These are phyloP conservation scores for Desmophyllum pertusum DNA, from an alignment of 92 coral and sea anemone genomes.

Conservation along the genomic window DNA sequence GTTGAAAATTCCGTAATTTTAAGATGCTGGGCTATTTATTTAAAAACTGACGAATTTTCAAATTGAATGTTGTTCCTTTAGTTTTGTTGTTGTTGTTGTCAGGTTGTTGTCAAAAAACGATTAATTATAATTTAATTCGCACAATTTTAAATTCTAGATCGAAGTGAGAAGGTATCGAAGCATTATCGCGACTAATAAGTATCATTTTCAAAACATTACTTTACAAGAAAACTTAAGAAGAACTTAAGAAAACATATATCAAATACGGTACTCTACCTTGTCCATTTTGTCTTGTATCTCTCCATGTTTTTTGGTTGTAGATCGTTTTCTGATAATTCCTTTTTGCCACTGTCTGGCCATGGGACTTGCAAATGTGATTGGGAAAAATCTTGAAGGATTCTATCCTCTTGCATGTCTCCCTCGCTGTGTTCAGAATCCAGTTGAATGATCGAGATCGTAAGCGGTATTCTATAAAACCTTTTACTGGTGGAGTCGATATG, in stretches of 20 bases:
- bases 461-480: slow-evolving; percentile 43
- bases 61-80: no score
- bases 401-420: slow-evolving; percentile 8
- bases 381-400: slow-evolving; percentile 11
- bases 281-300: not conserved
- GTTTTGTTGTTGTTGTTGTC: not conserved
- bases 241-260: not conserved
- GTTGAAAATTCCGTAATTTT: no score
- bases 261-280: slow-evolving; percentile 16
- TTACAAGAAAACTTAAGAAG: not conserved
- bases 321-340: not conserved
- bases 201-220: not conserved
- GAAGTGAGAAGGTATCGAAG: not conserved
- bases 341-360: slow-evolving; percentile 8
- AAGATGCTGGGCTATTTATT: no score
- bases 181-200: not conserved
- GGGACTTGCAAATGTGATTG: slow-evolving; percentile 26
- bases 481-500: slow-evolving; percentile 68
- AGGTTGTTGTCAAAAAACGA: no score
- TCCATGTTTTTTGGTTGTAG: not conserved
- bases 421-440: slow-evolving; percentile 11
- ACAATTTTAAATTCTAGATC: no score
- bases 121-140: no score
- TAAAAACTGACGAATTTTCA: no score
- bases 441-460: slow-evolving; percentile 35